A percentile compares a stretch with the other conserved stretches of the same genome.
Conservation (phyloP, 1,140 invertebrate species). For the Schlechtendalia chinensis region DNA sequence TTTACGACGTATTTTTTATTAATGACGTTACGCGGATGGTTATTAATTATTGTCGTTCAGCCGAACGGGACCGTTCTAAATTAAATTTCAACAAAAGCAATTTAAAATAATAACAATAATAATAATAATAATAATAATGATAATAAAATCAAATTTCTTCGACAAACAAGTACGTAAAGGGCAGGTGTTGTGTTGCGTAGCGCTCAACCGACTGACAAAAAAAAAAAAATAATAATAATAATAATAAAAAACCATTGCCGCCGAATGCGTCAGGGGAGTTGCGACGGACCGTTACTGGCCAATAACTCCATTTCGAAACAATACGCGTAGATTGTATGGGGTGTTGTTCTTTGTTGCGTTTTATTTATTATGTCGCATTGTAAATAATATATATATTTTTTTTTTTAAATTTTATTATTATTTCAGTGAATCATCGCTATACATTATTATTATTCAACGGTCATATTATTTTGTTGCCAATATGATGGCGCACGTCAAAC, state of each 20-base stretch:
- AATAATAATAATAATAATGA: not conserved
- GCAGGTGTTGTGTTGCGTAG: not conserved
- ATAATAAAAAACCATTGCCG: not conserved
- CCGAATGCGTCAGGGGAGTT: not conserved
- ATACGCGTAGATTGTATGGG: not conserved
- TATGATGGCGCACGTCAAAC: not conserved
- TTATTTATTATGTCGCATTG: not conserved
- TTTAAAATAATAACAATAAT: not conserved
- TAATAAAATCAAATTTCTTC: not conserved
- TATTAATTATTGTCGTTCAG: not conserved
- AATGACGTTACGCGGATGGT: not conserved
- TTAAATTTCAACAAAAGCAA: not conserved
- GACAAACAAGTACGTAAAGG: not conserved
- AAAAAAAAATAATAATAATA: too few relatives aligned
- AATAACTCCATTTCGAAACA: slow-evolving; percentile 22
- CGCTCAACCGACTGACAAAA: not conserved
- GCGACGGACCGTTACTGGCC: not conserved
- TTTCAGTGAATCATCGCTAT: not conserved
- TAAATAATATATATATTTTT: not conserved
- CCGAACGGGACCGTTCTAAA: not conserved
- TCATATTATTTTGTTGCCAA: not conserved
- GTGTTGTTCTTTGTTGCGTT: not conserved
- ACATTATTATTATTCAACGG: not conserved
- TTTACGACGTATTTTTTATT: not conserved
- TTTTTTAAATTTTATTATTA: not conserved